Base-by-base conservation (phyloP, 30 jellyfish, hydroid and myxozoan genomes). In the Aurelia coerulea region DNA sequence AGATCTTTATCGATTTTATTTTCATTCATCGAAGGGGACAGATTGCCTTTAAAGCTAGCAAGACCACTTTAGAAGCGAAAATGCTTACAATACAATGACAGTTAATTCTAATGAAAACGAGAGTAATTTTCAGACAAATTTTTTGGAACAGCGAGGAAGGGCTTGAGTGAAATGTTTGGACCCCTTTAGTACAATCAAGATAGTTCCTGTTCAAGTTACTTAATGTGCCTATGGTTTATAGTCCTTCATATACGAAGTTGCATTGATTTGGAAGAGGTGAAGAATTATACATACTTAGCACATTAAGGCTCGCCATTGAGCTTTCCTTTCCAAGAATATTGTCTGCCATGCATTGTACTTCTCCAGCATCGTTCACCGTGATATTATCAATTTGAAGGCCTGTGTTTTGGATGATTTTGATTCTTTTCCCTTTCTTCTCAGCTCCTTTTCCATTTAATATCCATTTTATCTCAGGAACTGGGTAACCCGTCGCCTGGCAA, bases 401-500 rank as follows among this genome's bases (percentile, higher is more conserved):
- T 10, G 72, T 73, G 32, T 79, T 65, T 4, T 37, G 67, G 18
- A 10, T 52, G 8, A 62, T 16, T 19, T 37, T 62, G 9, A 76
- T 9, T 35, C 87, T 58, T 0, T 51, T 65, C 15, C 51, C 18
- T 33, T 35, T 59, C 33, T 42, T 34, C n/a, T 62, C 49, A n/a
- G 56, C 53, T 35, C 2, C 51, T 65, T 51, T 42, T 1, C 80
- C 80, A 37, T 79, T 79, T 46, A 63, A n/a, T 59, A 31, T 41
- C 89, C 89, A 79, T 37, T 1, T 41, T 8, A 63, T 46, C 2
- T 79, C 89, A 37, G 89, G 89, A 53, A 5, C 62, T 0, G 89
- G 89, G 33, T 79, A 62, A 31, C 89, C 89, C 5, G 65, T 16
- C 1, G 89, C 41, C 42, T 34, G 67, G 63, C 89, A 79, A 7